Evolutionary conservation across 1,140 invertebrate species (phyloP), one percentile per base, ranked within the genome.

Genomic region (Oncopeltus fasciatus): DNA sequence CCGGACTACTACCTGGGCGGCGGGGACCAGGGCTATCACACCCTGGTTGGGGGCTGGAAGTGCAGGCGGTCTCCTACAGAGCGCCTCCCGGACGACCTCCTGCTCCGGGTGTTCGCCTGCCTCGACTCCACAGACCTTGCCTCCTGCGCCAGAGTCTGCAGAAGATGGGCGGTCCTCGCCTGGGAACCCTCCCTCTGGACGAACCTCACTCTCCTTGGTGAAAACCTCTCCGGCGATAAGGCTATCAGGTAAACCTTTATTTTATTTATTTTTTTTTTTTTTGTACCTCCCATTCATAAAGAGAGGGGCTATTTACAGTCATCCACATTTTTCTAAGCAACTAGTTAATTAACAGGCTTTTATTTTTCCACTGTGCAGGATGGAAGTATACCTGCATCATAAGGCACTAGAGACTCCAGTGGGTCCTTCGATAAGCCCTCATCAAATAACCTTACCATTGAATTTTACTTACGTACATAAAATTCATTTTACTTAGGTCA

Each of bases 121-220:
- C 74, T 91, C n/a, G 77, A 83, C 65, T 88, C 86, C 49, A 83
- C 83, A 61, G 86, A 92, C 63, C 72, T 92, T 31, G 89, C 88
- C 68, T 78, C 81, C 20, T 81, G 88, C 71, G 84, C 90, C 0
- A 78, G 87, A 12, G 90, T 93, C 0, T 93, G 88, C 68, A 75
- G 83, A 14, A 75, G 87, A 26, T 92, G 92, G 77, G 87, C 90
- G 71, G 77, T 83, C 47, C 79, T 93, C 21, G 87, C 85, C 16
- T 92, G 89, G 89, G 83, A 85, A 14, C 86, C 86, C 3, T 74
- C 77, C 1, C 74, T 92, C 1, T 92, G 88, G 89, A 78, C 82
- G 60, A 78, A 76, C 21, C 83, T 89, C 44, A 77, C 75, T 3
- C 72, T 88, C 29, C 76, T 79, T 38, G 83, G 83, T 33, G 82